Evolutionary conservation across 2,888 invertebrate genomes (phyloP).

Genomic region (Clistopyga incitator): DNA sequence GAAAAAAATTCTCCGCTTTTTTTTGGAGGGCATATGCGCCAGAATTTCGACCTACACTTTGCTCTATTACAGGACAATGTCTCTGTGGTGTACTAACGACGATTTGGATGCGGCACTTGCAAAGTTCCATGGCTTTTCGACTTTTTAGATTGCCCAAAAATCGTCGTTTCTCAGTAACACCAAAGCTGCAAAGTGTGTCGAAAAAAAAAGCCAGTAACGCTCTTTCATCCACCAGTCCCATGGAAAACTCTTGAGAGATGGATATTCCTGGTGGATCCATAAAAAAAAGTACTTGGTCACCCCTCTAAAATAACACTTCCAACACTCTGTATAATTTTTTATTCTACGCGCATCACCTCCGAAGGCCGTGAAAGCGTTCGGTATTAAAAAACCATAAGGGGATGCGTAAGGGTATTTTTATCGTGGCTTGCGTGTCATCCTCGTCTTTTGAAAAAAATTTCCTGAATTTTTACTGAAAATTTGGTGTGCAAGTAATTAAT

Average conservation of each 20-base stretch:
- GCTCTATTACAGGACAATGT: conserved; percentile 23
- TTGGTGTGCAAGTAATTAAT: no score
- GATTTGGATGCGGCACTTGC: neutral
- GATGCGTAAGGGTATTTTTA: conserved; percentile 40
- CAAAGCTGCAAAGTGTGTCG: neutral
- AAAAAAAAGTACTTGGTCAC: conserved; percentile 74
- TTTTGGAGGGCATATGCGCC: neutral
- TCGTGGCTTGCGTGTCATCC: conserved; percentile 71
- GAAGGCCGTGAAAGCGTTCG: conserved; percentile 76
- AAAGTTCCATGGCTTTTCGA: neutral
- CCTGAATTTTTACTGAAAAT: neutral
- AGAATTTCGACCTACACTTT: neutral
- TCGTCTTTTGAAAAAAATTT: conserved; percentile 31
- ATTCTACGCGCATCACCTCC: conserved; percentile 58
- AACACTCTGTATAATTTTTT: conserved; percentile 49
- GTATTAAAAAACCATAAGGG: conserved; percentile 79
- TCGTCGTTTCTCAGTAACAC: neutral
- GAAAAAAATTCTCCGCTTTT: conserved; percentile 6
- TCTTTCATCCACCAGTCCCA: neutral
- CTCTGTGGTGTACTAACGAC: conserved; percentile 1
- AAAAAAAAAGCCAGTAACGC: conserved; percentile 33
- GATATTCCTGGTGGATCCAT: conserved; percentile 74
- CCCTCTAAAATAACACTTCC: conserved; percentile 78
- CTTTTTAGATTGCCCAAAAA: neutral
- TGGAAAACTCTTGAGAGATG: conserved; percentile 66